Evolutionary conservation across 2,888 invertebrate species (phyloP).

Genomic region (Leucophenga maculata): DNA sequence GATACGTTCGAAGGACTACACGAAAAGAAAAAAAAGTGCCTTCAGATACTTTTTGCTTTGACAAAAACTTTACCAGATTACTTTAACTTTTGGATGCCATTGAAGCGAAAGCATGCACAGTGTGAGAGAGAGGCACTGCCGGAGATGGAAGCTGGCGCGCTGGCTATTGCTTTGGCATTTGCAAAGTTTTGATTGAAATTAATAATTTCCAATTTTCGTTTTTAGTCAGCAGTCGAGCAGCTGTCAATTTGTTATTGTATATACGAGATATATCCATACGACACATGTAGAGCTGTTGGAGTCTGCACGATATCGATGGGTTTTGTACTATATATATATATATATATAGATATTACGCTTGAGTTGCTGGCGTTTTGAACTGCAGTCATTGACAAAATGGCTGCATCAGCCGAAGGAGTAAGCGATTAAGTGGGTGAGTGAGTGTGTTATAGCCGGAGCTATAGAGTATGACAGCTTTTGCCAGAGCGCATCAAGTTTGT

Average conservation of each 20-base stretch:
- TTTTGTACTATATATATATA: too few species aligned
- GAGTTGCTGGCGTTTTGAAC: constrained; percentile 9
- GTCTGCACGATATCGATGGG: too few species aligned
- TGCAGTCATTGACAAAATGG: too few species aligned
- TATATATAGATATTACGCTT: not conserved
- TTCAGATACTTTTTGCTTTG: not conserved
- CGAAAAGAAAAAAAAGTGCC: not conserved
- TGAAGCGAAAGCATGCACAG: not conserved
- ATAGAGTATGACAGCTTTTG: too few species aligned
- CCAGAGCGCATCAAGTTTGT: too few species aligned
- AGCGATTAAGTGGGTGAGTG: not conserved
- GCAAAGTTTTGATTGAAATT: constrained; percentile 62
- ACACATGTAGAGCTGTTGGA: too few species aligned
- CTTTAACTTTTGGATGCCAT: not conserved
- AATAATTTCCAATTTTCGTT: constrained; percentile 59
- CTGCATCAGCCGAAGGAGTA: not conserved
- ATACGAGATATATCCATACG: too few species aligned
- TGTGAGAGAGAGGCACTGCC: not conserved
- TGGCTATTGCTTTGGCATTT: not conserved
- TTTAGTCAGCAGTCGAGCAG: not conserved
- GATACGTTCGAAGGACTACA: not conserved
- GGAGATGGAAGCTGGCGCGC: not conserved
- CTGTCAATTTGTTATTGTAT: too few species aligned
- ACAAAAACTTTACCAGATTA: constrained; percentile 19
- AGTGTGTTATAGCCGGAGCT: not conserved